Evolutionary conservation across 2,888 invertebrate genomes (phyloP).

Genomic region (Osmoderma eremita): DNA sequence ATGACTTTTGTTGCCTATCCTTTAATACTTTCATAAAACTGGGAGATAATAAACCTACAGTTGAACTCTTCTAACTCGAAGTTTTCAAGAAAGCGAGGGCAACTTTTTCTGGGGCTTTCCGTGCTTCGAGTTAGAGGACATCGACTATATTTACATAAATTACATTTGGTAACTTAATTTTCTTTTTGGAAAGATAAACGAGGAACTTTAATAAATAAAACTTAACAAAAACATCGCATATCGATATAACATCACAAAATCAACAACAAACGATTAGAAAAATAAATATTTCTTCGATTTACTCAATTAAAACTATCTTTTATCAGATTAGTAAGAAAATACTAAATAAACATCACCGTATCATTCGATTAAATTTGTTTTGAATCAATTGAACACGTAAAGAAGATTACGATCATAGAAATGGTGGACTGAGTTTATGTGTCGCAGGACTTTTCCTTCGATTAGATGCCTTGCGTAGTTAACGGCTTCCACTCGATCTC

Average conservation of each 20-base stretch:
- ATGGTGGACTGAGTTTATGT: constrained; percentile 84
- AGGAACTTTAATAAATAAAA: constrained; percentile 2
- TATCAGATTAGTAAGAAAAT: too few relatives aligned
- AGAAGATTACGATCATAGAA: constrained; percentile 85
- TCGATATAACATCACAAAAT: constrained; percentile 4
- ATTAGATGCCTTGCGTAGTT: constrained; percentile 85
- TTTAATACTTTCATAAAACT: too few relatives aligned
- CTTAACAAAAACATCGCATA: not conserved
- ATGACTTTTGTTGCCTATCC: too few relatives aligned
- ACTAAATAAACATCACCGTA: not conserved
- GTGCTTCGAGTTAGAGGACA: too few relatives aligned
- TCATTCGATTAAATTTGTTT: not conserved
- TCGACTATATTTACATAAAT: too few relatives aligned
- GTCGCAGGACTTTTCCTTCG: constrained; percentile 85
- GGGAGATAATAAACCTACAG: too few relatives aligned
- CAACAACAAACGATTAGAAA: not conserved
- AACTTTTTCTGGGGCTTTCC: too few relatives aligned
- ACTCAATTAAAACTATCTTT: not conserved
- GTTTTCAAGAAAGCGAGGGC: too few relatives aligned
- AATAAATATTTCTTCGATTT: too few relatives aligned
- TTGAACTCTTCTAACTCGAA: too few relatives aligned
- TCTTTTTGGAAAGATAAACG: not conserved
- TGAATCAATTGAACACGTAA: constrained; percentile 72
- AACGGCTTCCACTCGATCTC: constrained; percentile 81
- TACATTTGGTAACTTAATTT: not conserved